These are phyloP conservation scores for Thripadectes ignobilis DNA, from an alignment of 2,797 vertebrate species.

Conservation along the genomic window DNA sequence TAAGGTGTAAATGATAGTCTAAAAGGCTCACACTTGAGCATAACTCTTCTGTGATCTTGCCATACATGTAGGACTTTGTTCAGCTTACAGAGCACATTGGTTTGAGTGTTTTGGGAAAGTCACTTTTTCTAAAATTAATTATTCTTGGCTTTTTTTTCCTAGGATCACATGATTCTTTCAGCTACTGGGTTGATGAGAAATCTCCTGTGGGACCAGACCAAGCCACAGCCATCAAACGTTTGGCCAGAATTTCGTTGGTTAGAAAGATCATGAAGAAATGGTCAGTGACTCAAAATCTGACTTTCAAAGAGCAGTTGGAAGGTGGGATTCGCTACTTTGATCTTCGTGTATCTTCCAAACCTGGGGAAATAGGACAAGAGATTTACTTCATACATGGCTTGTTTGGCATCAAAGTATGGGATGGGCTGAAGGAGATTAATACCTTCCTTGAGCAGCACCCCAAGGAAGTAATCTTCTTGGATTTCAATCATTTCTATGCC, in stretches of 20 bases:
- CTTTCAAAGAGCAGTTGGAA: conserved; percentile 93
- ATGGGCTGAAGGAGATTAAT: conserved; percentile 90
- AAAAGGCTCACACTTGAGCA: background rate
- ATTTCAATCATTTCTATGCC: conserved; percentile 98
- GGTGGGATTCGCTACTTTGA: conserved; percentile 97
- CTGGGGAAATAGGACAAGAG: conserved; percentile 85
- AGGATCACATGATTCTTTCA: conserved; percentile 98
- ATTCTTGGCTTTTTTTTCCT: background rate
- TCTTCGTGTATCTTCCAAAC: conserved; percentile 94
- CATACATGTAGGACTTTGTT: background rate
- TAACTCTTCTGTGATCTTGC: background rate
- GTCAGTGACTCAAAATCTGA: conserved; percentile 97
- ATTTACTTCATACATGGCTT: conserved; percentile 96
- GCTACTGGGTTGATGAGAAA: conserved; percentile 95
- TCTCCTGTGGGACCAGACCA: conserved; percentile 96
- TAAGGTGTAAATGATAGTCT: background rate
- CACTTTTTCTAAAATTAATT: background rate
- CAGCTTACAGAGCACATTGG: background rate
- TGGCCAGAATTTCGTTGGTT: conserved; percentile 88
- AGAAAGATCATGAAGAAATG: conserved; percentile 98
- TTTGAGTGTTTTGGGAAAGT: background rate
- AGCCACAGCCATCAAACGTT: conserved; percentile 87
- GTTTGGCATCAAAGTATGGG: conserved; percentile 92
- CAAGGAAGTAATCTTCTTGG: conserved; percentile 91
- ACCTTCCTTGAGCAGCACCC: conserved; percentile 85